Evolutionary conservation across 2,797 vertebrate species (phyloP), one percentile per base, ranked within the genome.

Genomic region (Epinephelus awoara): DNA sequence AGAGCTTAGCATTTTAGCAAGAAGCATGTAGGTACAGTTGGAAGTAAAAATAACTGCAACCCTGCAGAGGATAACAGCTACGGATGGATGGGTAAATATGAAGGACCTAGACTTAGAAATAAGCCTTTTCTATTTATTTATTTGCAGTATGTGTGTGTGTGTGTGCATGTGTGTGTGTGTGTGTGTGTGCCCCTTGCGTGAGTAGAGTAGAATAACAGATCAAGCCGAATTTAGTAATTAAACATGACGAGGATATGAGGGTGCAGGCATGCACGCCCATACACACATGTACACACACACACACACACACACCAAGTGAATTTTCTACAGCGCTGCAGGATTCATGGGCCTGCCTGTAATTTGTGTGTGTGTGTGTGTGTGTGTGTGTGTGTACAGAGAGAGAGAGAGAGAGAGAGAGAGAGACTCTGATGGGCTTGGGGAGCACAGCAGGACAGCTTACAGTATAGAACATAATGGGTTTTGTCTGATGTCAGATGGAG

Each of bases 171-270:
- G 23, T 68, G 69, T 59, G 57, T 49, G 49, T 6, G 25, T 21
- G 52, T 29, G 52, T 55, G 63, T 49, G 38, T 47, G 55, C 9
- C n/a, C 55, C n/a, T 80, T 65, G 70, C 70, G 46, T 67, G 81
- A 75, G 67, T 15, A 69, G 67, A 62, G 58, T 12, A 68, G 38
- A 69, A 80, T 66, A 83, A 80, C 74, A 75, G 47, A 80, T 72
- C 63, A 75, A 72, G 25, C 57, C 72, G 57, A 70, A 85, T 82
- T 74, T 59, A 51, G 63, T 72, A 65, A 70, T 79, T 67, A 73
- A 81, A 71, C 49, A 73, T 71, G 79, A 80, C 50, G 47, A 50
- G 40, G 68, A 75, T 70, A 59, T 29, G 52, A 64, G 40, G 38
- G 6, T 10, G 9, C 42, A 8, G 10, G 13, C 40, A 25, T 27